Evolutionary conservation across 2,797 vertebrate species (phyloP), one percentile per base, ranked within the genome.

Genomic region (Gymnocypris eckloni): DNA sequence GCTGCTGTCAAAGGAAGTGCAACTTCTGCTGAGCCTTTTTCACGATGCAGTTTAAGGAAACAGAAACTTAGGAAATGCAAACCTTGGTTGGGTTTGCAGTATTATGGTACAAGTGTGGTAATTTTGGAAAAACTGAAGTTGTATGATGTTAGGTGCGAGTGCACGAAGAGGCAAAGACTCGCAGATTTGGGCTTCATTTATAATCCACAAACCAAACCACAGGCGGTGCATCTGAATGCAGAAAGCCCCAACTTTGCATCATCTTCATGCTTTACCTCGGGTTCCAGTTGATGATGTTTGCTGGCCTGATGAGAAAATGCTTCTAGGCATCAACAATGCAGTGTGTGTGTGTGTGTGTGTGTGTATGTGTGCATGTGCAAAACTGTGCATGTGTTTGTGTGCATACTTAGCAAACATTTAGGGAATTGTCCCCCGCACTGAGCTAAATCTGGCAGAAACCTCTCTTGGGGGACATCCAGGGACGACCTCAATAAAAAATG

Each of bases 311-410:
- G 91, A 95, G 93, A 94, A 92, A 91, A 91, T 90, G 91, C 90
- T 92, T 88, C 48, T 83, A 88, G 91, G 92, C 90, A 92, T 92
- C 93, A 93, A 92, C 91, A 90, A 92, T 93, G 39, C 39, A 69
- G 28, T 2, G 33, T 33, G 33, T 33, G 33, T 33, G 33, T 33
- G 33, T 33, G 33, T 33, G 33, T 33, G 33, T 33, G 33, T 33
- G 33, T 33, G 2, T 33, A 2, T 33, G 33, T 33, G 28, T 33
- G 28, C 2, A 2, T 33, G 28, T 33, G 2, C 2, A 28, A 28
- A 28, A 28, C 25, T 33, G 43, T 78, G 16, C 1, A 13, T 48
- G 8, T 70, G 12, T 41, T 59, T 83, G 28, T 83, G 28, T 25
- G 41, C 76, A 78, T 59, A 78, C 20, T 78, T 59, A 41, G 37